Percentiles rank a stretch among this genome's conserved stretches.
phyloP scores from a whole-genome alignment of 2,113 vertebrate genomes.

The Corythornis cristatus region DNA sequence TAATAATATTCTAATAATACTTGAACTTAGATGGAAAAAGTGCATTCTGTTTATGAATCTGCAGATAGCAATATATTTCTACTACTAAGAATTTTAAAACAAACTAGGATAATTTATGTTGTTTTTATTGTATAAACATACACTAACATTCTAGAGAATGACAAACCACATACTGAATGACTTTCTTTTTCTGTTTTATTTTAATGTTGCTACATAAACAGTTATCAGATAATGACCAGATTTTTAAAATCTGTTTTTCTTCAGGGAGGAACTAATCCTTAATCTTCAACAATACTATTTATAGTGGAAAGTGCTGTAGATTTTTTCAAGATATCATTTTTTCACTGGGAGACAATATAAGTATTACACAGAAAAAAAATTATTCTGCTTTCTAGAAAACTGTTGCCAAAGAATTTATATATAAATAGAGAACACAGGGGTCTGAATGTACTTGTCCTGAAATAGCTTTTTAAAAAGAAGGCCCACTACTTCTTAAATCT shows the following conservation, averaged over 20 bases:
- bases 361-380: constrained; percentile 15
- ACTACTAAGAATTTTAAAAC: constrained; percentile 49
- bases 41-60: constrained; percentile 61
- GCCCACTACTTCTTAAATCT: constrained; percentile 5
- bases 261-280: constrained; percentile 64
- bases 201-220: constrained; percentile 46
- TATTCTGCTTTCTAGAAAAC: constrained; percentile 23
- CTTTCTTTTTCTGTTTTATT: constrained; percentile 56
- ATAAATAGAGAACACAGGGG: constrained; percentile 26
- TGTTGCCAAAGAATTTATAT: constrained; percentile 66
- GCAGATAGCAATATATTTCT: constrained; percentile 60
- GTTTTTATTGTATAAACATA: constrained; percentile 51
- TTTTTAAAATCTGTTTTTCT: constrained; percentile 57
- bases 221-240: constrained; percentile 44
- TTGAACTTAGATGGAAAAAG: constrained; percentile 60
- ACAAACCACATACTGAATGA: constrained; percentile 54
- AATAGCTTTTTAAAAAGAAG: constrained; percentile 49
- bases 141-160: constrained; percentile 53
- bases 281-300: constrained; percentile 47
- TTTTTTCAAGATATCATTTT: constrained; percentile 55
- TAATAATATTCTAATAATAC: constrained; percentile 69
- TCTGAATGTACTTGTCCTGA: constrained; percentile 58
- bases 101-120: constrained; percentile 55
- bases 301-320: constrained; percentile 38
- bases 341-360: constrained; percentile 43